Percentiles rank a stretch among this genome's conserved stretches.
These are phyloP conservation scores for Astropecten irregularis DNA, from an alignment of 53 echinoderm and acorn worm genomes.

Conservation along the genomic window DNA sequence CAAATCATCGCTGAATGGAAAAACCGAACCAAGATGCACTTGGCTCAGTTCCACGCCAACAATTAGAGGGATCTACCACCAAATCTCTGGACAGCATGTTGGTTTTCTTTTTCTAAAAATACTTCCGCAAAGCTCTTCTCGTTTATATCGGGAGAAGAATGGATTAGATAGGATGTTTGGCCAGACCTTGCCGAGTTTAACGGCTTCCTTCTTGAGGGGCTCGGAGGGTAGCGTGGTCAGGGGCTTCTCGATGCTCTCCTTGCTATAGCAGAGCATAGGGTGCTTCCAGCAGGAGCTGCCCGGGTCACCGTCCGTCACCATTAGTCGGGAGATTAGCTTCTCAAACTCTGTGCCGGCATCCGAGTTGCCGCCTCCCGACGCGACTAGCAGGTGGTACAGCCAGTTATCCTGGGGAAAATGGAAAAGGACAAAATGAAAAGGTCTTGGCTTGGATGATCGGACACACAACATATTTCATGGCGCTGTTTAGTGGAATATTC, in stretches of 20 bases:
- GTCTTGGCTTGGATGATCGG: too few relatives aligned
- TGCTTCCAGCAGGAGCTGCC: constrained; percentile 84
- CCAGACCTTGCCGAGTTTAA: constrained; percentile 90
- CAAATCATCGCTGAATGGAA: too few relatives aligned
- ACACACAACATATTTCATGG: too few relatives aligned
- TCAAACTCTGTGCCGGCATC: constrained; percentile 90
- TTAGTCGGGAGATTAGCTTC: constrained; percentile 74
- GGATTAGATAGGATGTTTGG: too few relatives aligned
- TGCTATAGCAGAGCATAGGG: constrained; percentile 79
- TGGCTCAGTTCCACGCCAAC: too few relatives aligned
- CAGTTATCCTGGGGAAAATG: constrained; percentile 75
- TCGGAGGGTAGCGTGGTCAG: constrained; percentile 95
- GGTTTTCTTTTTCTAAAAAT: too few relatives aligned
- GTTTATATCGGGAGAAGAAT: not conserved
- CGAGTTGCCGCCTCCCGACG: constrained; percentile 73
- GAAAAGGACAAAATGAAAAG: too few relatives aligned
- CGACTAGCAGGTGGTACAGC: constrained; percentile 86
- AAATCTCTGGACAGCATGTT: too few relatives aligned
- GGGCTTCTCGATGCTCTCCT: constrained; percentile 92
- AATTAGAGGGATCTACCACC: too few relatives aligned
- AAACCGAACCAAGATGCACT: too few relatives aligned
- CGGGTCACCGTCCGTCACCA: constrained; percentile 72
- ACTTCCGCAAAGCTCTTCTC: too few relatives aligned
- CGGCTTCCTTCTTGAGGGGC: constrained; percentile 89
- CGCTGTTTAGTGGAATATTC: too few relatives aligned